Base-by-base conservation (phyloP, 2,113 vertebrate species). In the Oophaga pumilio region DNA sequence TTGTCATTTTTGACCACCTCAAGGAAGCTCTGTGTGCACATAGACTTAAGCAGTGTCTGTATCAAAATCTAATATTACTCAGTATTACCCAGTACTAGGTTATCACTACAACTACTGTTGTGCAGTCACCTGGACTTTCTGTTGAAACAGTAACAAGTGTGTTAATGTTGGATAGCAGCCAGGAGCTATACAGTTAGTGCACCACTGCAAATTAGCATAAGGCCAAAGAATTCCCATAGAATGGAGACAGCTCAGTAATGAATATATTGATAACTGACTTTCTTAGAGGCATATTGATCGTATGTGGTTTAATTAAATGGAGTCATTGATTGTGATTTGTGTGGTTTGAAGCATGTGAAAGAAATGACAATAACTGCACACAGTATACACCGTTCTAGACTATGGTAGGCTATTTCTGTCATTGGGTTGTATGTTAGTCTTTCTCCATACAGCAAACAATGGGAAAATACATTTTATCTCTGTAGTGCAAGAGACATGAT, bases 251-350 rank as follows among this genome's bases (percentile, higher is more conserved):
- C 43, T 82, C 60, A 68, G 33, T 66, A 82, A 82, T 82, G 20
- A 52, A 82, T 66, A 26, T 68, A 82, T 50, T 68, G 81, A 82
- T 68, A 53, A 68, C 17, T 64, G 33, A 20, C 81, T 68, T 68
- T 62, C 33, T 68, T 66, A 52, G 81, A 82, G 68, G 59, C 33
- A 50, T 66, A 82, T 82, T 82, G 81, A 82, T 82, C 13, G 10
- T 11, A 50, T 50, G 49, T 68, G 59, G 10, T 50, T 82, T 82
- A 82, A 82, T 82, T 82, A 82, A 82, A 82, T 82, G 81, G 20
- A 68, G 22, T 52, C 10, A 83, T 83, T 83, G 81, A 83, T 83
- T 53, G 22, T n/a, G 6, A 24, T 66, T 2, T 22, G 11, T n/a
- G 2, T 43, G 20, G 49, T 15, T 24, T 77, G 49, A 77, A 15